phyloP scores from a whole-genome alignment of 2,888 invertebrate species.

The Sarcophaga carnaria region DNA sequence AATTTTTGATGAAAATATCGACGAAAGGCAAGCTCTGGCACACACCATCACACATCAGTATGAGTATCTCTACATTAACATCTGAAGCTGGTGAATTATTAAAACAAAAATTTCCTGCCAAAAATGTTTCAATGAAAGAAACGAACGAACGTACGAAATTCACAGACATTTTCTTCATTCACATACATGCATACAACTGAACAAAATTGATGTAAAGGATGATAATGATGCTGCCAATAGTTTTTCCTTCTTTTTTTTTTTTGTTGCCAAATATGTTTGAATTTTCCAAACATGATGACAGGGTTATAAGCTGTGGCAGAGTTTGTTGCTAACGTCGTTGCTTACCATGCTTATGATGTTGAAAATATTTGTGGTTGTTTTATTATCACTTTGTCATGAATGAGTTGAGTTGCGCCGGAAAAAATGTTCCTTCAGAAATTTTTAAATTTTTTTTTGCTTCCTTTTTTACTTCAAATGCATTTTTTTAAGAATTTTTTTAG shows the following conservation, averaged over 20 bases:
- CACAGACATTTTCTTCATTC: slow-evolving; percentile 6
- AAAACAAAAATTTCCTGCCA: slow-evolving; percentile 46
- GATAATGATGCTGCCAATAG: slow-evolving; percentile 59
- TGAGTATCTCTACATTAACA: not conserved
- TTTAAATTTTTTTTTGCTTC: not conserved
- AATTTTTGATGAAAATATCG: slow-evolving; percentile 55
- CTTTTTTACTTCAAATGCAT: too few species aligned
- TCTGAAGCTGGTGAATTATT: not conserved
- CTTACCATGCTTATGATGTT: slow-evolving; percentile 26
- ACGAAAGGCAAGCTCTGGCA: not conserved
- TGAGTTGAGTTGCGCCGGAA: slow-evolving; percentile 23
- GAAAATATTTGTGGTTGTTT: slow-evolving; percentile 64
- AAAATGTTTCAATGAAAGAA: slow-evolving; percentile 15
- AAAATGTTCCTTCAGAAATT: not conserved
- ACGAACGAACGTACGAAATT: not conserved
- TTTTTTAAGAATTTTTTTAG: too few species aligned
- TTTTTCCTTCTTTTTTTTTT: slow-evolving; percentile 36
- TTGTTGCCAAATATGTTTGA: slow-evolving; percentile 11
- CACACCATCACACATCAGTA: not conserved
- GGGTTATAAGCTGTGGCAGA: not conserved
- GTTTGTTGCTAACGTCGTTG: not conserved
- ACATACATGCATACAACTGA: not conserved
- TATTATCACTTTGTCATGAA: slow-evolving; percentile 57
- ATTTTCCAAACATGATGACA: not conserved
- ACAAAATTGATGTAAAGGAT: slow-evolving; percentile 11